Conservation (phyloP, 1,140 invertebrate species). For the Ditylenchus dipsaci region DNA sequence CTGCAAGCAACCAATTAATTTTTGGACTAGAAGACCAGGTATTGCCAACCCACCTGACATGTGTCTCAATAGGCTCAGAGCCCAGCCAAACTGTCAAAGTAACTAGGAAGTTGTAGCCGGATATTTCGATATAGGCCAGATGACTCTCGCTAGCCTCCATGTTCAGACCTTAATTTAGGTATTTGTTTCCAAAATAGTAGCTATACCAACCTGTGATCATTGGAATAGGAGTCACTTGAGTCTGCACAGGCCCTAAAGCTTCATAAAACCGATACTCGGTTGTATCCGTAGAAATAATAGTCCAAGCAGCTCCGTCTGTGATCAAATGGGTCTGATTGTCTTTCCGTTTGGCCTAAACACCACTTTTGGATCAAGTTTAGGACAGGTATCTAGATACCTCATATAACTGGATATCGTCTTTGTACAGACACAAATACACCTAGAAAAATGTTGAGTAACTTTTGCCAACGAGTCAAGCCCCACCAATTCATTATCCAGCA, state of each 20-base stretch:
- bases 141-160: constrained; percentile 66
- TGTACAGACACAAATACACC: constrained; percentile 95
- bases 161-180: constrained; percentile 67
- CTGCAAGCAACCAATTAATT: constrained; percentile 64
- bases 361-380: neutral
- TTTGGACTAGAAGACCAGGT: too few relatives aligned
- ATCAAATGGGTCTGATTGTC: constrained; percentile 97
- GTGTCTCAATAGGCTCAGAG: constrained; percentile 94
- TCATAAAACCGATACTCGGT: constrained; percentile 99
- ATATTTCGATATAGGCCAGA: constrained; percentile 71
- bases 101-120: constrained; percentile 92
- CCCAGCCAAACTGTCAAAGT: constrained; percentile 95
- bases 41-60: constrained; percentile 69
- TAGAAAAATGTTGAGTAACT: constrained; percentile 81
- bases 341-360: constrained; percentile 78
- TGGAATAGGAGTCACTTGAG: constrained; percentile 82
- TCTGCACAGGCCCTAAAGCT: constrained; percentile 85
- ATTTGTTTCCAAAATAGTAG: too few relatives aligned
- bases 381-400: constrained; percentile 64
- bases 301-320: constrained; percentile 99
- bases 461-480: constrained; percentile 96
- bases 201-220: constrained; percentile 84
- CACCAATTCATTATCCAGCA: constrained; percentile 90
- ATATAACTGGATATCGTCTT: constrained; percentile 97
- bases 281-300: constrained; percentile 98